Base-by-base conservation (phyloP, 2,888 invertebrate species). In the Aporophyla lueneburgensis region DNA sequence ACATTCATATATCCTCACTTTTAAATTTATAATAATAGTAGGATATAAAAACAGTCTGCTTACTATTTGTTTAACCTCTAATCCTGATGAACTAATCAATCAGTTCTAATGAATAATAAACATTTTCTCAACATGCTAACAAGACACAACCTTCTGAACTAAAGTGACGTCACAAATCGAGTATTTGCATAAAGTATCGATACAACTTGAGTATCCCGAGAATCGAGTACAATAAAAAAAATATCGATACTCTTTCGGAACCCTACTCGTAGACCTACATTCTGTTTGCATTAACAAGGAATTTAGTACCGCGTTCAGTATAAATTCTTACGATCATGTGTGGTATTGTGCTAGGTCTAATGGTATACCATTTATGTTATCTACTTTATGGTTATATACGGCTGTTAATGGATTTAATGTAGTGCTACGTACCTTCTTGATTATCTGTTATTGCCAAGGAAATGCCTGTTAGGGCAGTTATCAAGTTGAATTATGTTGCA, bases 261-360 rank as follows among this genome's bases (percentile, higher is more conserved):
- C 68, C 54, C 16, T 61, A 24, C 43, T 73, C 21, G 3, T 69
- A 76, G 62, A 59, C 53, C 72, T 76, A 83, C 81, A 87, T 85
- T 83, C 56, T 83, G 85, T 83, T 88, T 74, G 71, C 78, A 83
- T 82, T 76, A 80, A 72, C 74, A 68, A 46, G 67, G 81, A 79
- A 81, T 84, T 86, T 70, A 84, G 59, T 88, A 62, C 81, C 86
- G 85, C 75, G 70, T 86, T 87, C 78, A 78, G 66, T 56, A 77
- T 85, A 75, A 59, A 81, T 76, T 78, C 83, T 71, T 79, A 72
- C 66, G 68, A 73, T 81, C 74, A 66, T 76, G 70, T 68, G 53
- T 80, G 74, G 79, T 82, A 78, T 75, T 85, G 75, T 87, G 78
- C 71, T n/a, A 78, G 68, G 66, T 73, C 73, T 80, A 81, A 88